Evolutionary conservation across 1,140 invertebrate genomes (phyloP), one percentile per base, ranked within the genome.

Genomic region (Trissolcus basalis): DNA sequence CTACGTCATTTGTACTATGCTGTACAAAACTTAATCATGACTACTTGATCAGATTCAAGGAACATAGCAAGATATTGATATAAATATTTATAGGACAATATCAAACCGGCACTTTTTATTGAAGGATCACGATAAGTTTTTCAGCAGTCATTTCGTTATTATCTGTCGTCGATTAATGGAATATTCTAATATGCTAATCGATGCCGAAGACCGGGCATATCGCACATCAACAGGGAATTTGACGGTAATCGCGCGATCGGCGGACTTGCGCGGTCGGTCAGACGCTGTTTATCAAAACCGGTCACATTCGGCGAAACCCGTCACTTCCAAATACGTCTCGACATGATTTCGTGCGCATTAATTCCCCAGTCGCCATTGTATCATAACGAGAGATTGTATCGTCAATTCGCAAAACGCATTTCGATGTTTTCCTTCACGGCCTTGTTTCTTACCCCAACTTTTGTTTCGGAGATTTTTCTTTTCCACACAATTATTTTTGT

Each of bases 161-260:
- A 73, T 67, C 50, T 60, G 16, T 6, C 12, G 13, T 50, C 61
- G 70, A 73, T 73, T 73, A 73, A 73, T 73, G 70, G 70, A 73
- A 73, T 73, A 73, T 59, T 73, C 63, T 73, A 67, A 73, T 67
- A 67, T 60, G 61, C 54, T 60, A 72, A 73, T 73, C 70, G 70
- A 73, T 73, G 35, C 27, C 45, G 51, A 60, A 35, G 45, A 56
- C 43, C 45, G 45, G 53, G 58, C 64, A 69, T 69, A 69, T 69
- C 59, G 72, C 64, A 59, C 72, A 58, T 69, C 59, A 53, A 60
- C 45, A 48, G 19, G n/a, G n/a, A n/a, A 59, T 53, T 54, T 72
- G 72, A 58, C 65, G 64, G 41, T 76, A 76, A 76, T 76, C 72
- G 59, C 65, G 72, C 55, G 54, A 76, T 76, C 72, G 44, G 7